Conservation (phyloP, 2,113 vertebrate species). For the Sorex fumeus region DNA sequence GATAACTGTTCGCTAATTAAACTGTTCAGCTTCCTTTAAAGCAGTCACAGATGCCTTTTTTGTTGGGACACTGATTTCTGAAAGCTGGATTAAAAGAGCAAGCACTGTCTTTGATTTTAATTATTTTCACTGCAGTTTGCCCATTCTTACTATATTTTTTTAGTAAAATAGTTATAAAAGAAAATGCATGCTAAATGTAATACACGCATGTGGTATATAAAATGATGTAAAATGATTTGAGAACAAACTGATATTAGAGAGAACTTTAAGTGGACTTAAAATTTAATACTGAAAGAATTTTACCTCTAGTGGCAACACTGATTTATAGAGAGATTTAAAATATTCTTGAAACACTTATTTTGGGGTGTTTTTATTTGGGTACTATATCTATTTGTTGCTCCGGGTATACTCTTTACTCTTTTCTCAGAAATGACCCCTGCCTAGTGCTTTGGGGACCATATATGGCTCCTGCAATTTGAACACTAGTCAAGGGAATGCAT, state of each 20-base stretch:
- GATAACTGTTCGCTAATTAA: background rate
- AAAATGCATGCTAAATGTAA: background rate
- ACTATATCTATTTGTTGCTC: too few species aligned
- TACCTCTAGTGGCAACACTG: background rate
- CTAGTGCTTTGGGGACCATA: too few species aligned
- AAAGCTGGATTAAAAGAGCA: conserved; percentile 21
- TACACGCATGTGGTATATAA: background rate
- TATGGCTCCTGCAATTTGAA: too few species aligned
- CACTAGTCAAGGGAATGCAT: too few species aligned
- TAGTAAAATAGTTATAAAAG: background rate
- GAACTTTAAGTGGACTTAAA: too few species aligned
- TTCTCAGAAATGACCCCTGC: too few species aligned
- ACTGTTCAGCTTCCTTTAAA: conserved; percentile 44
- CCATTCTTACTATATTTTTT: background rate
- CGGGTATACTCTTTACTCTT: too few species aligned
- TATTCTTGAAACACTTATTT: background rate
- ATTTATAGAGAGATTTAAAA: background rate
- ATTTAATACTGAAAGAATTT: too few species aligned
- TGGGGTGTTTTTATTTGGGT: too few species aligned
- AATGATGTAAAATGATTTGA: too few species aligned
- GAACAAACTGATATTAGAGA: too few species aligned
- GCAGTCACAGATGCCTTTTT: conserved; percentile 3
- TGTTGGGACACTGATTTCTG: conserved; percentile 8
- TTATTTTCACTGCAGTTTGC: conserved; percentile 1
- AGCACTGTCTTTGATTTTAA: conserved; percentile 19